Evolutionary conservation across 2,888 invertebrate species (phyloP), one percentile per base, ranked within the genome.

Genomic region (Osedax frankpressi): DNA sequence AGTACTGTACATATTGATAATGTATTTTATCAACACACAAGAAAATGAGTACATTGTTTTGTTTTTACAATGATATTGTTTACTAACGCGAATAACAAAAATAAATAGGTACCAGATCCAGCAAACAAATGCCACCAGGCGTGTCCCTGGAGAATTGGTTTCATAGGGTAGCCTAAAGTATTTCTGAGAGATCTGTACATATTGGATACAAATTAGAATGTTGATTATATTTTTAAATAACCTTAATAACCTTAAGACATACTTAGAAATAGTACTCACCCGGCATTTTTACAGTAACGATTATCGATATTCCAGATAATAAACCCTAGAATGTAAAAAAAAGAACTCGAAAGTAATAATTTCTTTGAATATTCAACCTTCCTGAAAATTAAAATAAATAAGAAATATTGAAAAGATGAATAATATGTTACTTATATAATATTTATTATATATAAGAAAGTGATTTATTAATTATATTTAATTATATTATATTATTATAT

Each of bases 81-180:
- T 19, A 73, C 76, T 76, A 28, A 76, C 76, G 25, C 88, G 75
- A 80, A 82, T n/a, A 82, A 65, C 6, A 86, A 79, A 73, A 81
- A 81, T 19, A 85, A 76, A 77, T 86, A 86, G 62, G 85, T 85
- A 19, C 84, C 85, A 68, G 83, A 80, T 1, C 86, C 86, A 29
- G 86, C 85, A 68, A 86, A 79, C 60, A 83, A 77, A 77, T 86
- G 86, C 86, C 86, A 86, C 86, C 86, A 86, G 1, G 84, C 85
- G 78, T 86, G 86, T 19, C 85, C 79, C 76, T 86, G 85, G 30
- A 84, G 82, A 3, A 86, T 69, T 1, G 81, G 80, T 28, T 79
- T 78, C 26, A 84, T 74, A 19, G 79, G 71, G 14, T 73, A 59
- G 2, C 80, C 80, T 28, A 82, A 70, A 71, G 77, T 72, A 59